Evolutionary conservation across 2,113 vertebrate species (phyloP).

Genomic region (Colinus virginianus): DNA sequence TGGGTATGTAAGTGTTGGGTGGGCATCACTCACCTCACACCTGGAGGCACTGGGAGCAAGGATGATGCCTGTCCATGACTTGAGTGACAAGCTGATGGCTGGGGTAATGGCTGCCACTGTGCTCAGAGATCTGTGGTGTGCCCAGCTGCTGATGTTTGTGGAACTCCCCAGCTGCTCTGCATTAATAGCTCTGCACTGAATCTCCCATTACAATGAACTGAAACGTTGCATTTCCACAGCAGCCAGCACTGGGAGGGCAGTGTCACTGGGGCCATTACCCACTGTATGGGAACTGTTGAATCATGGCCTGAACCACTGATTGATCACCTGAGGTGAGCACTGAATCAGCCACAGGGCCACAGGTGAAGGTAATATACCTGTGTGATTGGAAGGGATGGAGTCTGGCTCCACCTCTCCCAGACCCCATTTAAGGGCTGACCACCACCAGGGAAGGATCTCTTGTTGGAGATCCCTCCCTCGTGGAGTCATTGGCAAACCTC

Average conservation of each 20-base stretch:
- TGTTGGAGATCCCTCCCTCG: too few species aligned
- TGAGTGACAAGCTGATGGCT: background rate
- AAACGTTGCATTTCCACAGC: background rate
- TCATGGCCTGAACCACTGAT: too few species aligned
- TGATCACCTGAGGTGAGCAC: too few species aligned
- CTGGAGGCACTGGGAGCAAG: fast-evolving
- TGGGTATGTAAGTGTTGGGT: fast-evolving
- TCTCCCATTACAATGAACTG: background rate
- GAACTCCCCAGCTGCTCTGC: background rate
- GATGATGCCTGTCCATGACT: fast-evolving
- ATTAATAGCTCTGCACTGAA: background rate
- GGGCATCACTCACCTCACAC: fast-evolving
- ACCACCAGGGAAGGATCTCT: too few species aligned
- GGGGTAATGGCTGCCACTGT: background rate
- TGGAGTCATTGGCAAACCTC: too few species aligned
- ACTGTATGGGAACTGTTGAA: too few species aligned
- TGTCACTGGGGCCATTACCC: background rate
- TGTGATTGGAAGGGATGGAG: too few species aligned
- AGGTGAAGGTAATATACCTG: too few species aligned
- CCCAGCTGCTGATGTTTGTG: background rate
- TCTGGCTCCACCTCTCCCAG: too few species aligned
- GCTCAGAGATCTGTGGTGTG: background rate
- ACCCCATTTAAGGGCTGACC: too few species aligned
- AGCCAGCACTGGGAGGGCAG: background rate
- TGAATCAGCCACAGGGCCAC: too few species aligned